These are phyloP conservation scores for Cyprinella venusta DNA, from an alignment of 2,797 vertebrate genomes.

Conservation along the genomic window DNA sequence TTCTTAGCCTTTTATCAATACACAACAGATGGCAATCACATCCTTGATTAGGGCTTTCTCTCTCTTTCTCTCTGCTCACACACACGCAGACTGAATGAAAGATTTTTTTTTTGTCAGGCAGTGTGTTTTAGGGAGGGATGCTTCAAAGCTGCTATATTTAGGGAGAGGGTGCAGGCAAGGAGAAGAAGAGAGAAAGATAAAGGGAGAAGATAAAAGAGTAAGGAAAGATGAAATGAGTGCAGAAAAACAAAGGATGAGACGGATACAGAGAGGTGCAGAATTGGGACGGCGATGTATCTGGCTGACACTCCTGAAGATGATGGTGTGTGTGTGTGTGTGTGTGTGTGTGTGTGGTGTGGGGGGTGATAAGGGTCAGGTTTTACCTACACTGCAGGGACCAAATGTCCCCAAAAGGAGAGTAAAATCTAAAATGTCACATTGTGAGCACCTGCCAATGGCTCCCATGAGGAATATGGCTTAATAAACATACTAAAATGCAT, in stretches of 20 bases:
- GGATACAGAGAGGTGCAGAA: constrained; percentile 47
- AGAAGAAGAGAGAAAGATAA: constrained; percentile 65
- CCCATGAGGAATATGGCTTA: background rate
- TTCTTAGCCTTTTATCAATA: constrained; percentile 47
- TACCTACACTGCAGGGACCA: background rate
- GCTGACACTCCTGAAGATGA: constrained; percentile 30
- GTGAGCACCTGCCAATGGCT: constrained; percentile 4
- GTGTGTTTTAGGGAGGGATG: constrained; percentile 68
- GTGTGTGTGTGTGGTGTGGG: background rate
- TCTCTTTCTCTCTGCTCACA: constrained; percentile 5
- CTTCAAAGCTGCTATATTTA: constrained; percentile 80
- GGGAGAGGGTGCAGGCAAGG: constrained; percentile 58
- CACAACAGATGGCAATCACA: constrained; percentile 57
- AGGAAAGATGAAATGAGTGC: constrained; percentile 39
- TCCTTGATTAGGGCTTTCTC: constrained; percentile 41
- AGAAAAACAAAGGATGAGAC: constrained; percentile 41
- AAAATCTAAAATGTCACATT: constrained; percentile 3
- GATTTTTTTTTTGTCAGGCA: constrained; percentile 76
- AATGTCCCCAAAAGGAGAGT: background rate
- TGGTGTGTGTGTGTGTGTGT: background rate
- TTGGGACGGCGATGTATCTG: constrained; percentile 11
- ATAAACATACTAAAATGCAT: background rate
- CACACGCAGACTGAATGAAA: constrained; percentile 66
- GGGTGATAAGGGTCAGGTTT: background rate
- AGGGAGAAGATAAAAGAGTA: constrained; percentile 53